Evolutionary conservation across 2,113 vertebrate species (phyloP).

Genomic region (Cyanoderma ruficeps): DNA sequence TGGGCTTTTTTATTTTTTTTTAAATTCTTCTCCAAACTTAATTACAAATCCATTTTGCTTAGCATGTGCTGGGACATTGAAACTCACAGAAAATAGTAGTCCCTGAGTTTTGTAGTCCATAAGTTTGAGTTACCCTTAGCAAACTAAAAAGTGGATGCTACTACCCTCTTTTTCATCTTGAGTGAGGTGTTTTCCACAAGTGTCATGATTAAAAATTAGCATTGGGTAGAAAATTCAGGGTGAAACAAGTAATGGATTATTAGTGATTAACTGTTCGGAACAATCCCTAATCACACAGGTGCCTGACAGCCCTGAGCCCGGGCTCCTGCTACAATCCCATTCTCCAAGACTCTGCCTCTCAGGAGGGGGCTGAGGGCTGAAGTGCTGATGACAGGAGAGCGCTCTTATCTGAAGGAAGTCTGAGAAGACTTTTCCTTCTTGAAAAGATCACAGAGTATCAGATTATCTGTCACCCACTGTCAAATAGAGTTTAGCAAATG

Average conservation of each 20-base stretch:
- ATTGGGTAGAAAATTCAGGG: background rate
- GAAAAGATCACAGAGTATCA: constrained; percentile 29
- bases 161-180: background rate
- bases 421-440: constrained; percentile 34
- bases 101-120: background rate
- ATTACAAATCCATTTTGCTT: background rate
- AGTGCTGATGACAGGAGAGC: background rate
- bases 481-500: background rate
- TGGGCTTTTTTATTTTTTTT: accelerated
- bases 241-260: background rate
- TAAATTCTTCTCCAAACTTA: background rate
- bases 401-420: background rate
- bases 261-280: background rate
- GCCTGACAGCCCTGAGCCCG: background rate
- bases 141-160: background rate
- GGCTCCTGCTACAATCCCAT: background rate
- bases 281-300: background rate
- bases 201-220: background rate
- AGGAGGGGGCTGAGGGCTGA: background rate
- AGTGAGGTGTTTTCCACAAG: background rate
- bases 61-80: background rate
- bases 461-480: background rate
- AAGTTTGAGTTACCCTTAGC: background rate
- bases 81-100: background rate
- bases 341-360: background rate